Evolutionary conservation across 2,888 invertebrate genomes (phyloP), one percentile per base, ranked within the genome.

Genomic region (Brachypalpus laphriformis): DNA sequence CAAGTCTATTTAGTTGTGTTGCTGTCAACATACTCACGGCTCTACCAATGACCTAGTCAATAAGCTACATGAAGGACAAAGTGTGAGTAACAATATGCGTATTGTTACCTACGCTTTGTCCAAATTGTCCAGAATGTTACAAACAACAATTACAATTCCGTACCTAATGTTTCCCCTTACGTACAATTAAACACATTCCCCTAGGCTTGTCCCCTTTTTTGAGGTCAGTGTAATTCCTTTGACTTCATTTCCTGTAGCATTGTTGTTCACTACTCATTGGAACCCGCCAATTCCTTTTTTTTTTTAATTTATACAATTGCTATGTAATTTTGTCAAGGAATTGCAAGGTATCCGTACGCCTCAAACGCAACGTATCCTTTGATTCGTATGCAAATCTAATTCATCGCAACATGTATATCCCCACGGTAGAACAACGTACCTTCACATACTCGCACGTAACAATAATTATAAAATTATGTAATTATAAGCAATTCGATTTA

Each of bases 401-500:
- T 61, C 22, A 40, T 28, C 75, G 56, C 16, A 61, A 47, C 65
- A 71, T 76, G 65, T 57, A 54, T 68, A 51, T 68, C 54, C 47
- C 25, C 61, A 65, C 42, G 20, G 20, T 22, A 6, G 11, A 74
- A 75, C 75, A 85, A 85, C 85, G 85, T 85, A 85, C 85, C 85
- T 85, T 85, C 54, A 85, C 85, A 85, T 80, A 65, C 71, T 71
- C 45, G 37, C 45, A 61, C 66, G 85, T 61, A 47, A 18, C 40
- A 28, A 59, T 72, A 77, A 77, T 82, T 72, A 66, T 37, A 72
- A 72, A 16, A 71, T 82, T 70, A 82, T 77, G 75, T 81, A 71
- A 81, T 85, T 81, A 75, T 66, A 71, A 85, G 71, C 70, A 85
- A 71, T 71, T 71, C 59, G 45, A 76, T 85, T 81, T 85, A 81